Percentiles rank a stretch among this genome's conserved stretches.
Evolutionary conservation across 2,888 invertebrate genomes (phyloP).

Genomic region (Rhagonycha fulva): DNA sequence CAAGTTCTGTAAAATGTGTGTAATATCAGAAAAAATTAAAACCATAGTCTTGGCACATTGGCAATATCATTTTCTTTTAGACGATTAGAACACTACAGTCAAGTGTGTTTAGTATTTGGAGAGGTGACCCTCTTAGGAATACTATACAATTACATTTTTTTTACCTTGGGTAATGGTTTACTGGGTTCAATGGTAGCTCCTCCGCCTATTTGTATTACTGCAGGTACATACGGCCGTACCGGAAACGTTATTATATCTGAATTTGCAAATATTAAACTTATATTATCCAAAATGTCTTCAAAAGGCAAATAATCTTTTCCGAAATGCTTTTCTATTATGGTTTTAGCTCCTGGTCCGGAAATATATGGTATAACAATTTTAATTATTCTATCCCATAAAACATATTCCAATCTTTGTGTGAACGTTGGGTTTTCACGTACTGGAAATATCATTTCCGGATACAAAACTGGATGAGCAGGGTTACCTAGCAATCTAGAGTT

Average conservation of each 20-base stretch:
- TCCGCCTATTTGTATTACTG: neutral
- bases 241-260: neutral
- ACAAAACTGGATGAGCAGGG: neutral
- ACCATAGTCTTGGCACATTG: too few species aligned
- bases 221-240: neutral
- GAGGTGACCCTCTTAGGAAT: neutral
- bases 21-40: too few species aligned
- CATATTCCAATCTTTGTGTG: neutral
- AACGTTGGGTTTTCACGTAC: neutral
- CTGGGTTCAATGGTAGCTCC: neutral
- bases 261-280: neutral
- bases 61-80: too few species aligned
- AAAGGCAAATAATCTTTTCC: neutral
- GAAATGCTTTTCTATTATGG: neutral
- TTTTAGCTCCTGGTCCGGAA: neutral
- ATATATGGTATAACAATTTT: neutral
- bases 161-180: neutral
- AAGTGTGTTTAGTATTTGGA: too few species aligned
- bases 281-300: neutral
- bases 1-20: slow-evolving; percentile 43
- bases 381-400: neutral
- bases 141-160: neutral
- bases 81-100: too few species aligned
- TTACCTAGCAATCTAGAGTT: neutral
- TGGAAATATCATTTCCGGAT: neutral